Evolutionary conservation across 2,888 invertebrate species (phyloP), one percentile per base, ranked within the genome.

Genomic region (Apodemia hepburni): DNA sequence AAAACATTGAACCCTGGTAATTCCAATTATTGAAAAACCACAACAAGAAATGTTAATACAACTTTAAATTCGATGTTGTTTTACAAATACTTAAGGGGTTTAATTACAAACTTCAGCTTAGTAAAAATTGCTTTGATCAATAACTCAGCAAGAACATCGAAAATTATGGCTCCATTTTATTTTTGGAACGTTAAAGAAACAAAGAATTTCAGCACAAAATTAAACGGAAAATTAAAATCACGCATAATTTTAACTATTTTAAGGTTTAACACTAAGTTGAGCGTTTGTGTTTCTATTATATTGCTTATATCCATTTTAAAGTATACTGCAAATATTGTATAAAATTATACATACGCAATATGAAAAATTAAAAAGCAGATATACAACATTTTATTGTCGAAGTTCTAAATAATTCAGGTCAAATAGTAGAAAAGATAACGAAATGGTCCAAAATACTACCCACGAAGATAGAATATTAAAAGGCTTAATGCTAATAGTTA

Each of bases 1-100:
- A 76, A 87, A 85, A 86, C 79, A 78, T 81, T 79, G 77, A 89
- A 91, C 90, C 91, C 90, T 91, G 91, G 89, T 89, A 85, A 87
- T 82, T 90, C 91, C 91, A 89, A 87, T 85, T 82, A 82, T 82
- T 83, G 85, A 86, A 77, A 73, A 77, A 78, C 78, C 76, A 79
- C 80, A 83, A 85, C 82, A 85, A 83, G 81, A 84, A 85, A 85
- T 85, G 82, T 81, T 85, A 82, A 77, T 79, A 84, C 85, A 85
- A 85, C 82, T 82, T 84, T 90, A 89, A 88, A 90, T 90, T 90
- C 89, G 89, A 89, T 89, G 88, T 85, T 85, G 84, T 73, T 74
- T 75, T 81, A 76, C 74, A 79, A 80, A 79, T 82, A 22, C 27
- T 54, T 54, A 54, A 54, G 54, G 18, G 27, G 54, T 54, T 54